These are phyloP conservation scores for Napeogenes sylphis DNA, from an alignment of 2,888 invertebrate species.

Conservation along the genomic window DNA sequence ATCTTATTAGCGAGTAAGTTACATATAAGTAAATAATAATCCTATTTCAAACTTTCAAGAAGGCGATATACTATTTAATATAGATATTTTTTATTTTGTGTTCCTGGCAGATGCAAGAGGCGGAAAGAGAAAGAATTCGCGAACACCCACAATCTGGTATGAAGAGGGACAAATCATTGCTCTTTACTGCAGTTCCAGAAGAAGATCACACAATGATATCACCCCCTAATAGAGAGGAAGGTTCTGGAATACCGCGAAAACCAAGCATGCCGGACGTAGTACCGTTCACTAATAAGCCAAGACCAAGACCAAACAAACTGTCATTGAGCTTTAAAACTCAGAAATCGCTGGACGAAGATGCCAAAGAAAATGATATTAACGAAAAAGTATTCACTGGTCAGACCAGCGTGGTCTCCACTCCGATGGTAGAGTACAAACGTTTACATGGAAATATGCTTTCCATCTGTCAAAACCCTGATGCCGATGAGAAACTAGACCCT, in stretches of 20 bases:
- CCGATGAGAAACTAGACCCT: conserved; percentile 58
- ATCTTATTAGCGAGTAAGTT: neutral
- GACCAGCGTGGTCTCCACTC: conserved; percentile 87
- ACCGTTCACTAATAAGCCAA: conserved; percentile 71
- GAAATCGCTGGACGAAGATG: conserved; percentile 76
- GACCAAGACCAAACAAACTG: conserved; percentile 75
- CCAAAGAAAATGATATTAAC: conserved; percentile 55
- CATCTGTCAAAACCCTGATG: conserved; percentile 82
- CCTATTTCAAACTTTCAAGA: neutral
- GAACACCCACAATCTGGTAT: conserved; percentile 76
- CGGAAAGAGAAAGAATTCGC: conserved; percentile 66
- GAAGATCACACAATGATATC: conserved; percentile 80
- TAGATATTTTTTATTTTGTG: neutral
- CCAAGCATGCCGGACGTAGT: conserved; percentile 71
- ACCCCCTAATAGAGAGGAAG: conserved; percentile 58
- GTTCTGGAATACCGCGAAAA: conserved; percentile 44
- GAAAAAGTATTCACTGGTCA: conserved; percentile 80
- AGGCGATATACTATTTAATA: neutral
- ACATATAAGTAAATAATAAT: neutral
- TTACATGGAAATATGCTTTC: conserved; percentile 84
- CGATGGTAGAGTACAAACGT: conserved; percentile 86
- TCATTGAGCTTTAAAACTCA: conserved; percentile 78
- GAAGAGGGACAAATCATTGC: conserved; percentile 87
- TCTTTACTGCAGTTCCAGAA: conserved; percentile 90
- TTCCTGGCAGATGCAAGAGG: conserved; percentile 62